Percentiles rank a stretch among this genome's conserved stretches.
These are phyloP conservation scores for Araneus ventricosus DNA, from an alignment of 1,140 invertebrate species.

Conservation along the genomic window DNA sequence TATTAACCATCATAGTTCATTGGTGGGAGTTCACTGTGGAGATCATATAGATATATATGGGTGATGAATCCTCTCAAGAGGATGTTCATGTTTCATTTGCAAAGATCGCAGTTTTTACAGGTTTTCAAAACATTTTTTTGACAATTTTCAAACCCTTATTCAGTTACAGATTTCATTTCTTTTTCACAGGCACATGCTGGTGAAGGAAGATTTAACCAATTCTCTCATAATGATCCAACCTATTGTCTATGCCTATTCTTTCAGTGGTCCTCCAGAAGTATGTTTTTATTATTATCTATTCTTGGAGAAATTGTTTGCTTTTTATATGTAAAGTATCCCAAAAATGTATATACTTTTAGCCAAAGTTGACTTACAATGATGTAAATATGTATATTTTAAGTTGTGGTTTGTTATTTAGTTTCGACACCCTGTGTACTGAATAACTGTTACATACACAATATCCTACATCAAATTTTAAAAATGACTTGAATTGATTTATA, in stretches of 20 bases:
- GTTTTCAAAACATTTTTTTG: background rate
- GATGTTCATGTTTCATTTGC: conserved; percentile 99
- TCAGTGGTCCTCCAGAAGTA: conserved; percentile 94
- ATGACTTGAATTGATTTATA: too few relatives aligned
- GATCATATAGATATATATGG: too few relatives aligned
- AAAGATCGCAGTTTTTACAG: conserved; percentile 97
- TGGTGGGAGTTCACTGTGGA: too few relatives aligned
- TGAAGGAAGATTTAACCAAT: conserved; percentile 97
- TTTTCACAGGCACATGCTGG: conserved; percentile 92
- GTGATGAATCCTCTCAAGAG: too few relatives aligned
- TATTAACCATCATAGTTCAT: too few relatives aligned
- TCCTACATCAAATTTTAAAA: too few relatives aligned
- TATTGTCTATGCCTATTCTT: conserved; percentile 98
- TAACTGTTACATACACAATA: too few relatives aligned
- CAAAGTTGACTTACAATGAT: too few relatives aligned
- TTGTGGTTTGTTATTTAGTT: too few relatives aligned
- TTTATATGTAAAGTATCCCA: background rate
- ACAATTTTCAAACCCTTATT: background rate
- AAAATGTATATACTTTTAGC: background rate
- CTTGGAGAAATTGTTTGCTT: too few relatives aligned
- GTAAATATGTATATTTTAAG: too few relatives aligned
- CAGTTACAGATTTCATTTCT: background rate
- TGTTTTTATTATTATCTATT: background rate
- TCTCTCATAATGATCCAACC: conserved; percentile 99
- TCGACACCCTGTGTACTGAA: too few relatives aligned